Base-by-base conservation (phyloP, 53 echinoderm and acorn worm species). In the Echinometra lucunter region DNA sequence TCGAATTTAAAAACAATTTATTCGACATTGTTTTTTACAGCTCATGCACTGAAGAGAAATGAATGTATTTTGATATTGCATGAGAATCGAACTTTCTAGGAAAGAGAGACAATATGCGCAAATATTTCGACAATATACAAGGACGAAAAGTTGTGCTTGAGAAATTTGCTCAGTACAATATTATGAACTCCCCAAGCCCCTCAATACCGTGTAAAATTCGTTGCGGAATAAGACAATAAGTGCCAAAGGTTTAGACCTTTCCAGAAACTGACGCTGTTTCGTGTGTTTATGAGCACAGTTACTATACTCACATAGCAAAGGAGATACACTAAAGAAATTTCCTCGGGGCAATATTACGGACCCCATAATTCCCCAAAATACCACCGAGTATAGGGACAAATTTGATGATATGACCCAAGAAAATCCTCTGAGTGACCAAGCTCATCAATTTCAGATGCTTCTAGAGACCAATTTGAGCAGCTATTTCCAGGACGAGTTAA, bases 401-500 rank as follows among this genome's bases (percentile, higher is more conserved):
- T 78, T 78, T 78, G 78, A 4, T 27, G 85, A 85, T 85, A 49
- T 85, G 85, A 85, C 82, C 82, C 82, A 49, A 1, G 82, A 27
- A 85, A 13, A 85, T 85, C 49, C 85, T 28, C n/a, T 27, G 47
- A 83, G 47, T 83, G n/a, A 85, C n/a, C 45, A 85, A 30, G 85
- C 85, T 85, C 85, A 85, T 85, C 85, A 85, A 85, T 85, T 49
- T 85, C 11, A 47, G 49, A 85, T 85, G 49, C 53, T 85, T 35
- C 49, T 85, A 49, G 85, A 49, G 85, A 85, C 85, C 85, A 85
- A 85, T 85, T 85, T 85, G n/a, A 15, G 85, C 53, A 78, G 78
- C 28, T 49, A 49, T 49, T 85, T 47, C 85, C n/a, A 4, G 28
- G 21, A 85, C n/a, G 85, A 85, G 27, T 28, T 85, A 85, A 85